Evolutionary conservation across 1,140 invertebrate species (phyloP).

Genomic region (Oryctes rhinoceros): DNA sequence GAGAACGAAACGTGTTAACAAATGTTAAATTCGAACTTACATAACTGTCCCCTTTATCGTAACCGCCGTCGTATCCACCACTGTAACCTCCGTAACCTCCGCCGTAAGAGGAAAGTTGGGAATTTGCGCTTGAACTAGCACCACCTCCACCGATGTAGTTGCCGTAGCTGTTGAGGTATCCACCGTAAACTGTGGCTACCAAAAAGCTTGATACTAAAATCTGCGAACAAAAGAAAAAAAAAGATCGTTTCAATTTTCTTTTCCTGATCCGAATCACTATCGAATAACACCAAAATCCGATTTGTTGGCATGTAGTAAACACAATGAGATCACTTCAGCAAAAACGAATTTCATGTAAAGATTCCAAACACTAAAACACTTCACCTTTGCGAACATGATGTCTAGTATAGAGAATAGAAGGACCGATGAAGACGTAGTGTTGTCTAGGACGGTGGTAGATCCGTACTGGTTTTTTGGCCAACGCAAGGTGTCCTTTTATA

Average conservation of each 20-base stretch:
- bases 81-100: neutral
- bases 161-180: conserved; percentile 28
- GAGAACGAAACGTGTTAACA: neutral
- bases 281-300: too few species aligned
- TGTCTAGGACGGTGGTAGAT: neutral
- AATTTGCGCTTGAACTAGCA: neutral
- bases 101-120: neutral
- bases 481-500: neutral
- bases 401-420: neutral
- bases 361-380: neutral
- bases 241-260: neutral
- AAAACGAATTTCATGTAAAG: neutral
- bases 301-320: neutral
- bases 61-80: conserved; percentile 6
- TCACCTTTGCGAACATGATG: conserved; percentile 16
- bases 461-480: neutral
- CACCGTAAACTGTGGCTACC: neutral
- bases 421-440: neutral
- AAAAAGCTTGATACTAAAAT: neutral
- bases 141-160: conserved; percentile 6
- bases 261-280: neutral
- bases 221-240: neutral
- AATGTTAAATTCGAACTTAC: neutral
- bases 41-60: conserved; percentile 19
- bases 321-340: neutral